Evolutionary conservation across 1,140 invertebrate genomes (phyloP).

Genomic region (Polypedilum vanderplanki): DNA sequence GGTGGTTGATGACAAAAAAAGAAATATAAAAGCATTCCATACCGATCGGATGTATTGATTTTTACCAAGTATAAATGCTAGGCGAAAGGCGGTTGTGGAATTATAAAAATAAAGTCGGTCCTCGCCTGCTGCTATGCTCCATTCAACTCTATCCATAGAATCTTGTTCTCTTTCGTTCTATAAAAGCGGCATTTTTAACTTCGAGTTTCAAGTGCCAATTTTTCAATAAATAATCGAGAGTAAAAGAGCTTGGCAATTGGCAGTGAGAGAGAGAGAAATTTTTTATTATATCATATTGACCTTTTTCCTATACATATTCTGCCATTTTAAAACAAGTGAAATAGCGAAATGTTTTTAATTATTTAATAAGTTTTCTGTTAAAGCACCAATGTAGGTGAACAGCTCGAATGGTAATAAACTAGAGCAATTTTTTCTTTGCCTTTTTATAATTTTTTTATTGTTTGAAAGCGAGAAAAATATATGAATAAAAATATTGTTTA

Average conservation of each 20-base stretch:
- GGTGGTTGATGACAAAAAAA: background rate
- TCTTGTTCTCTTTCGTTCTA: background rate
- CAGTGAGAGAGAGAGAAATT: background rate
- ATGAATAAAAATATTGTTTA: too few species aligned
- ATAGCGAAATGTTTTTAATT: background rate
- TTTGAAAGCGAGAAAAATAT: too few species aligned
- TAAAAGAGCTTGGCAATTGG: background rate
- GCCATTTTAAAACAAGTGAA: background rate
- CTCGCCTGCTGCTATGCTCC: background rate
- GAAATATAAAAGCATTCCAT: background rate
- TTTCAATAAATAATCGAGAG: background rate
- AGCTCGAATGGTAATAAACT: constrained; percentile 3
- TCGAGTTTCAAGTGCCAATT: constrained; percentile 11
- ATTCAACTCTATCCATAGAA: background rate
- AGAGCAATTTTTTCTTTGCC: too few species aligned
- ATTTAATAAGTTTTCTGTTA: background rate
- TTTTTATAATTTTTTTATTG: too few species aligned
- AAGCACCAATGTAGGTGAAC: background rate
- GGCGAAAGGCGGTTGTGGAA: background rate
- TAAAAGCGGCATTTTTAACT: constrained; percentile 4
- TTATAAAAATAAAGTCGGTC: background rate
- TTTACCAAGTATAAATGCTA: background rate
- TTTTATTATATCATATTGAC: constrained; percentile 8
- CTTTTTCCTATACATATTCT: background rate
- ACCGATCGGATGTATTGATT: background rate